Evolutionary conservation across 2,113 vertebrate species (phyloP).

Genomic region (Apaloderma vittatum): DNA sequence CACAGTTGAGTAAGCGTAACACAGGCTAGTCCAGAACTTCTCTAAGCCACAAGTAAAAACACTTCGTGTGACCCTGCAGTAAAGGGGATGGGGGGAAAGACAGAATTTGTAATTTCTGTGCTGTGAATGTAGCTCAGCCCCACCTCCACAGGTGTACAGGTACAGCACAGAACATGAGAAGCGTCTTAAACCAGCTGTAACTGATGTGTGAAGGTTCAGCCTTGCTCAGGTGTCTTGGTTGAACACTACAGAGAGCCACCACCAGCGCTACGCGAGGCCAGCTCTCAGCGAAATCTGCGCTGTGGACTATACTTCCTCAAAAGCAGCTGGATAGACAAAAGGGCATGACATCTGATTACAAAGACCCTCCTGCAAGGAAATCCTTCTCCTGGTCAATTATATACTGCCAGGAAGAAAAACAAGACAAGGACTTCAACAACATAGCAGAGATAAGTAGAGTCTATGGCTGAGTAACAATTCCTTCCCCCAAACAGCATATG

Average conservation of each 20-base stretch:
- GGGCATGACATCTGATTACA: not conserved
- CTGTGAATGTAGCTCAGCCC: not conserved
- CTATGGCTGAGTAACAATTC: not conserved
- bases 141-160: fast-evolving
- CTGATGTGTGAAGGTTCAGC: not conserved
- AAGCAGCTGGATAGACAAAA: not conserved
- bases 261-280: not conserved
- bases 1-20: not conserved
- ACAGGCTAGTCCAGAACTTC: not conserved
- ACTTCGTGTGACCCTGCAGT: not conserved
- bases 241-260: not conserved
- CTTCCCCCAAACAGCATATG: not conserved
- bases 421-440: not conserved
- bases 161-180: not conserved
- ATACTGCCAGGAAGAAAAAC: not conserved
- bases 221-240: not conserved
- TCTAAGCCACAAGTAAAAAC: not conserved
- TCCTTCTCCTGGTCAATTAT: not conserved
- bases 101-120: not conserved
- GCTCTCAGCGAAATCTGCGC: not conserved
- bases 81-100: fast-evolving
- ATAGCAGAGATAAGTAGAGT: not conserved
- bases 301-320: not conserved
- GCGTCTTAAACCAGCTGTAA: not conserved
- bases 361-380: not conserved